Conservation (phyloP, 2,113 vertebrate genomes). For the Heterocephalus glaber region DNA sequence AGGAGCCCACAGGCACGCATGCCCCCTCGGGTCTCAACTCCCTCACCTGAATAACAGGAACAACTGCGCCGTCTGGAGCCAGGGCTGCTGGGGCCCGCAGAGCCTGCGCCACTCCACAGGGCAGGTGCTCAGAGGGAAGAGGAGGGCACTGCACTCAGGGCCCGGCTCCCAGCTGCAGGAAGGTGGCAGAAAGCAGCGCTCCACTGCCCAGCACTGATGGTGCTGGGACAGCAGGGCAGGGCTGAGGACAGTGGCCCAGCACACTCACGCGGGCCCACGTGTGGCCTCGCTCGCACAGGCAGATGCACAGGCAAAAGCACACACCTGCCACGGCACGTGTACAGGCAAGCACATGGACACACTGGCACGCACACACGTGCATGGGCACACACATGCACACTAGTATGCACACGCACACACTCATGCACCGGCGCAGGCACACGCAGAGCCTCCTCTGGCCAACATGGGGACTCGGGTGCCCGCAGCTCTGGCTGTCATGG, state of each 20-base stretch:
- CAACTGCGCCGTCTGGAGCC: neutral
- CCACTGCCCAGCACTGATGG: fast-evolving
- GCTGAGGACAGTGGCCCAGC: neutral
- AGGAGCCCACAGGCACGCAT: neutral
- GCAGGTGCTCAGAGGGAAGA: neutral
- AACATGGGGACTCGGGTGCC: neutral
- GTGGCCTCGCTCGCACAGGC: neutral
- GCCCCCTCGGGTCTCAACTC: neutral
- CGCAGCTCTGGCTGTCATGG: neutral
- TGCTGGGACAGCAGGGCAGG: no score
- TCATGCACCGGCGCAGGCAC: no score
- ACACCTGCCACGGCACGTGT: no score
- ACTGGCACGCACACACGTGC: neutral
- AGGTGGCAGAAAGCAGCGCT: neutral
- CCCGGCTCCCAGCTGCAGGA: neutral
- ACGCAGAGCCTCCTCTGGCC: neutral
- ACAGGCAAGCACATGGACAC: neutral
- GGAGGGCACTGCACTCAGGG: no score
- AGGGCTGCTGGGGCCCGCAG: neutral
- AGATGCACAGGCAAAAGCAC: neutral
- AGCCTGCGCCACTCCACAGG: neutral
- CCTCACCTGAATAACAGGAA: neutral
- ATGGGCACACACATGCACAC: neutral
- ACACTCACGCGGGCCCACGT: no score
- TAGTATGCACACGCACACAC: no score